Conservation (phyloP, 2,888 invertebrate species). For the Drosophila acutilabella region DNA sequence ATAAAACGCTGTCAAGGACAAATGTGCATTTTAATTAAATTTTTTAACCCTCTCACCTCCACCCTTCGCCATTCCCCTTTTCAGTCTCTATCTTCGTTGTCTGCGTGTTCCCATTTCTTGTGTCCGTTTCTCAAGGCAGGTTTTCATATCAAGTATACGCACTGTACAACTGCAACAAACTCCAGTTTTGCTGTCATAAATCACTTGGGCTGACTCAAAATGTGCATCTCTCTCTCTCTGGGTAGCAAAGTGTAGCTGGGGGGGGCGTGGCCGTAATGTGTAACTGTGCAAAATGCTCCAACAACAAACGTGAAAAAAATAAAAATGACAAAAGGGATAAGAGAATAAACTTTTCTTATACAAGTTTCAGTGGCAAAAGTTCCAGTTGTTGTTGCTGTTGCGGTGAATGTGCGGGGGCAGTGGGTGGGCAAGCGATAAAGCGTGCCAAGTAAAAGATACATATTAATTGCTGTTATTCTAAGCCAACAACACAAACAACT, state of each 20-base stretch:
- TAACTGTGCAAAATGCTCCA: constrained; percentile 65
- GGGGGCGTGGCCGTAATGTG: constrained; percentile 41
- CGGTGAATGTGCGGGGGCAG: background rate
- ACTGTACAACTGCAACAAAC: constrained; percentile 33
- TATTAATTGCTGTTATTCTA: constrained; percentile 72
- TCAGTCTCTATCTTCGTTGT: background rate
- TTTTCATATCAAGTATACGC: constrained; percentile 67
- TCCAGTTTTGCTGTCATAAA: constrained; percentile 60
- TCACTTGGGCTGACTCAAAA: constrained; percentile 64
- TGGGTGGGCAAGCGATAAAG: constrained; percentile 57
- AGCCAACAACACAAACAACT: constrained; percentile 35
- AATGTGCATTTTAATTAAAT: constrained; percentile 81
- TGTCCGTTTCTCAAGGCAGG: constrained; percentile 55
- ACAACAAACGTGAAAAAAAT: constrained; percentile 67
- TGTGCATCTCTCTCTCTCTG: constrained; percentile 35
- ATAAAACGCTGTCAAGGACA: constrained; percentile 79
- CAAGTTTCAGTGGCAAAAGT: constrained; percentile 16
- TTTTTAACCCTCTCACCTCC: constrained; percentile 40
- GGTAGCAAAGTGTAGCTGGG: background rate
- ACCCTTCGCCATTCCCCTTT: constrained; percentile 2
- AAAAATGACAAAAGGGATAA: constrained; percentile 12
- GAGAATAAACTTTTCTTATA: constrained; percentile 30
- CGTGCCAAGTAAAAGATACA: constrained; percentile 77
- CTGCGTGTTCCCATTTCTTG: constrained; percentile 40
- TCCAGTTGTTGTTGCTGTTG: constrained; percentile 3